Base-by-base conservation (phyloP, 2,113 vertebrate species). In the Nothoprocta perdicaria region DNA sequence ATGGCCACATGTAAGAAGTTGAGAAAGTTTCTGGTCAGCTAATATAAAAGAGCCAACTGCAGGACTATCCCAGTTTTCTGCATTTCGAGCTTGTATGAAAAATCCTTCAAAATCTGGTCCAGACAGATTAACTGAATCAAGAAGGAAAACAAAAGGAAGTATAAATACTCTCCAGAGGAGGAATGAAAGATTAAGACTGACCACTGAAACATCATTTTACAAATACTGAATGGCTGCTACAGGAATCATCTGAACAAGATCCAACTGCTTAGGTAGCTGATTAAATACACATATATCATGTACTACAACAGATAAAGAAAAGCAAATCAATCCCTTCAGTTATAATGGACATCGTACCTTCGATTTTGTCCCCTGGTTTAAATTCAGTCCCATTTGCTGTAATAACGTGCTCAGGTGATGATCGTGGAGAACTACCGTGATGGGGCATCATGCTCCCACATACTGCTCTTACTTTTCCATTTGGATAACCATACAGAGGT, bases 61-160 rank as follows among this genome's bases (percentile, higher is more conserved):
- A 65, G 93, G 73, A 13, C 93, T 86, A 16, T 66, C 83, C 69
- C 95, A 68, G 40, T 96, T 78, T 5, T 92, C 96, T 33, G 97
- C 97, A 76, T 98, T 74, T 14, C 98, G 95, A 21, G 98, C 98
- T 97, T 99, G 98, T 14, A 99, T 66, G 29, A 99, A 97, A 84
- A 99, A 99, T 18, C 98, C 98, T 90, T 86, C 95, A 96, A 99
- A 99, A 21, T 82, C 67, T 10, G 89, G 94, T n/a, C 96, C 98
- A 75, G 96, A 97, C 77, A 99, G 75, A 31, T 87, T 96, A 61
- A 99, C 98, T 99, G 92, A 58, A 76, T 88, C 46, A 90, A 81
- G 89, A 50, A 88, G 5, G 26, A 84, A 73, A 80, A 74, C 5
- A 43, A 72, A 83, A 73, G 5, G 2, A 73, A 79, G 12, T 22